Evolutionary conservation across 1,140 invertebrate species (phyloP).

Genomic region (Centruroides vittatus): DNA sequence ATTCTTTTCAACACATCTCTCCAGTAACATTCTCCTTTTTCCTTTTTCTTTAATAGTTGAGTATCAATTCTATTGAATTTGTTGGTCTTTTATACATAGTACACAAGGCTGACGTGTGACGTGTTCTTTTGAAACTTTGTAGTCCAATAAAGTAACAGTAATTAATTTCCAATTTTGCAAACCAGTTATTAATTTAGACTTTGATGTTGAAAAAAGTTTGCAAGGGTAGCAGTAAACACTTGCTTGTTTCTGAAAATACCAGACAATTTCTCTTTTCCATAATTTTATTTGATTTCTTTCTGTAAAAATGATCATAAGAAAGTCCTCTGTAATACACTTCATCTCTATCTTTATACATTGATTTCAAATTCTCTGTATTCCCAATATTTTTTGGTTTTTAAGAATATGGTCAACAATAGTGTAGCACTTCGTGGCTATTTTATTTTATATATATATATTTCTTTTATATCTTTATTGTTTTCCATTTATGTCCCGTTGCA

Average conservation of each 20-base stretch:
- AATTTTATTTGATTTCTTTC: slow-evolving; percentile 4
- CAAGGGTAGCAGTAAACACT: slow-evolving; percentile 5
- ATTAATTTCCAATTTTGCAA: slow-evolving; percentile 3
- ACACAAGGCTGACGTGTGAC: neutral
- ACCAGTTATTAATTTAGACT: slow-evolving; percentile 1
- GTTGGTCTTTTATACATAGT: neutral
- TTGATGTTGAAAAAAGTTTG: slow-evolving; percentile 1
- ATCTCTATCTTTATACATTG: slow-evolving; percentile 4
- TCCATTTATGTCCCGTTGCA: no score
- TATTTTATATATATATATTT: no score
- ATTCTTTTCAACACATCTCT: slow-evolving; percentile 1
- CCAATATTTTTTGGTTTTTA: neutral
- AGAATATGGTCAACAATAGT: neutral
- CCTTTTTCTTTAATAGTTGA: neutral
- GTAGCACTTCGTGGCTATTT: no score
- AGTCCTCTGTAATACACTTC: slow-evolving; percentile 5
- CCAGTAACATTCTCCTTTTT: neutral
- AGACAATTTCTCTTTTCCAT: neutral
- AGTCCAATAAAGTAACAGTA: neutral
- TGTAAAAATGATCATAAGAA: neutral
- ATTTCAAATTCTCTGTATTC: neutral
- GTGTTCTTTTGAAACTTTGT: slow-evolving; percentile 1
- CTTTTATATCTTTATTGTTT: no score
- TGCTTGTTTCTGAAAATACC: slow-evolving; percentile 4
- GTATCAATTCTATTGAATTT: neutral